Evolutionary conservation across 2,113 vertebrate genomes (phyloP).

Genomic region (Monopterus albus): DNA sequence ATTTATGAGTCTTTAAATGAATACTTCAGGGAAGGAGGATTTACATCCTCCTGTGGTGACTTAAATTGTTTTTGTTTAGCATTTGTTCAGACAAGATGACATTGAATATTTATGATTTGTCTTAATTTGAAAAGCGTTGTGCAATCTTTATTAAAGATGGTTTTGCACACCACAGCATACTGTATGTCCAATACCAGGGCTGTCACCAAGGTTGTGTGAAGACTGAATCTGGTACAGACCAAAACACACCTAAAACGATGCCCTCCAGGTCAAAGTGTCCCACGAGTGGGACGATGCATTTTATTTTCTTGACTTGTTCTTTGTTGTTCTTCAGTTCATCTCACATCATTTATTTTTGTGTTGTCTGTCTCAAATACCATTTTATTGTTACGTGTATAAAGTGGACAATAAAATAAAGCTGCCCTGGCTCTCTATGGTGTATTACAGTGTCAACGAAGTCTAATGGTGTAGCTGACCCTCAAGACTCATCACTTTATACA

Average conservation of each 20-base stretch:
- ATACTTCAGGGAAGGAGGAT: constrained; percentile 56
- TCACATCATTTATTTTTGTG: not conserved
- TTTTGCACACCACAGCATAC: no score
- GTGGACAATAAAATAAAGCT: not conserved
- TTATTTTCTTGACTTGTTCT: not conserved
- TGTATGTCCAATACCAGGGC: no score
- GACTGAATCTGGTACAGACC: no score
- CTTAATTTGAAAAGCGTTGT: constrained; percentile 21
- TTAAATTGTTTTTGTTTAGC: constrained; percentile 64
- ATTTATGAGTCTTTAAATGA: constrained; percentile 71
- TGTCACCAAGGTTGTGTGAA: no score
- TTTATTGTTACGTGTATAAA: not conserved
- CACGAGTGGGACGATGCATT: not conserved
- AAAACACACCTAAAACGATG: no score
- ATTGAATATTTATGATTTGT: constrained; percentile 67
- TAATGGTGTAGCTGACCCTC: constrained; percentile 22
- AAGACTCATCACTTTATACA: constrained; percentile 1
- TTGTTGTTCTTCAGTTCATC: not conserved
- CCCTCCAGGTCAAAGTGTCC: no score
- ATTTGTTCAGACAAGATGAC: constrained; percentile 50
- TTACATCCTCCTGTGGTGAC: constrained; percentile 65
- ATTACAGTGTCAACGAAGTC: not conserved
- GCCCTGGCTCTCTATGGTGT: not conserved
- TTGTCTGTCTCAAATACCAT: not conserved
- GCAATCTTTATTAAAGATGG: constrained; percentile 8